Conservation (phyloP, 1,140 invertebrate species). For the Lamellibrachia luymesi region DNA sequence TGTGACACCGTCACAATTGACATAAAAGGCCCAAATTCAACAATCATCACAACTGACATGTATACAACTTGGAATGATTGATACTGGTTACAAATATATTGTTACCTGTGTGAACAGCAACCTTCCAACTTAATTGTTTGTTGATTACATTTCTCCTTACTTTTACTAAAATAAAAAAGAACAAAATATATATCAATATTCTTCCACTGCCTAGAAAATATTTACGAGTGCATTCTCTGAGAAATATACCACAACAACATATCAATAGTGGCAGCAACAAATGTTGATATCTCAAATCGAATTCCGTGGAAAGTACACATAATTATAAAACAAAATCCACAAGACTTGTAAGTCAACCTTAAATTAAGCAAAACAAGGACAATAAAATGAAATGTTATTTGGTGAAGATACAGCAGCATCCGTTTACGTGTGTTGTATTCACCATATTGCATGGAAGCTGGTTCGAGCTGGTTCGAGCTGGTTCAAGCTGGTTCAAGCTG, state of each 20-base stretch:
- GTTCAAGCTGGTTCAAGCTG: no score
- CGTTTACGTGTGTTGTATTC: no score
- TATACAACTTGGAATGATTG: neutral
- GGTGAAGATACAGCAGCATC: no score
- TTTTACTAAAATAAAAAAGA: neutral
- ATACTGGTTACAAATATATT: neutral
- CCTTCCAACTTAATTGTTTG: neutral
- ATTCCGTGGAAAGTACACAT: no score
- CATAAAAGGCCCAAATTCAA: neutral
- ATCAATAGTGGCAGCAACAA: no score
- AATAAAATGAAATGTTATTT: neutral
- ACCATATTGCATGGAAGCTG: no score
- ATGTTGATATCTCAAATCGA: neutral
- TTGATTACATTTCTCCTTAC: neutral
- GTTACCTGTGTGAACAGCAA: neutral
- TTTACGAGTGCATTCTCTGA: neutral
- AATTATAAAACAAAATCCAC: neutral
- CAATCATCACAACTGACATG: neutral
- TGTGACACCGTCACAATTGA: no score
- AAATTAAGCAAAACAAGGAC: neutral
- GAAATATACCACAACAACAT: neutral
- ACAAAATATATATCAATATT: neutral
- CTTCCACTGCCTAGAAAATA: neutral
- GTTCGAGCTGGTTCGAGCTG: no score
- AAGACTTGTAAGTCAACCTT: neutral